Evolutionary conservation across 2,113 vertebrate species (phyloP).

Genomic region (Trichomycterus rosablanca): DNA sequence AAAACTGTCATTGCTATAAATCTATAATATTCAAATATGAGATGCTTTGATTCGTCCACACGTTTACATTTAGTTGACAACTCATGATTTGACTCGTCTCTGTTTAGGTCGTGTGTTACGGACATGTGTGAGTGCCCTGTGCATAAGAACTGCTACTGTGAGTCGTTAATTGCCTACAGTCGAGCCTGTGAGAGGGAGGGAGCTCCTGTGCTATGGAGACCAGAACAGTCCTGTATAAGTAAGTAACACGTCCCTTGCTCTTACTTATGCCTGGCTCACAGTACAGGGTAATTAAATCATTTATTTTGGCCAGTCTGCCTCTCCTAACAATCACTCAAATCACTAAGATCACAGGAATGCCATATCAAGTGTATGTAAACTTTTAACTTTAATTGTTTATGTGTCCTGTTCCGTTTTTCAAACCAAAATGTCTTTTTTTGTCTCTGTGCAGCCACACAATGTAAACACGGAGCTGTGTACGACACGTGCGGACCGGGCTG

Average conservation of each 20-base stretch:
- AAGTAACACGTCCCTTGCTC: conserved; percentile 47
- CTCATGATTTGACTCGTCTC: too few relatives aligned
- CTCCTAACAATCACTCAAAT: too few relatives aligned
- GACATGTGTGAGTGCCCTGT: conserved; percentile 97
- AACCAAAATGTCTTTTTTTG: background rate
- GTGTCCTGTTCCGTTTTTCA: background rate
- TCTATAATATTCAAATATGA: too few relatives aligned
- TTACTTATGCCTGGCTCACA: too few relatives aligned
- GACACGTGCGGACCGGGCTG: conserved; percentile 95
- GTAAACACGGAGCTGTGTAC: conserved; percentile 89
- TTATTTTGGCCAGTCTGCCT: too few relatives aligned
- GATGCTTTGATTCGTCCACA: too few relatives aligned
- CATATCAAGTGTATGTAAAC: too few relatives aligned
- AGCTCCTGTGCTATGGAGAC: conserved; percentile 77
- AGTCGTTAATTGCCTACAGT: conserved; percentile 90
- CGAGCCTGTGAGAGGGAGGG: conserved; percentile 92
- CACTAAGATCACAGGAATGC: too few relatives aligned
- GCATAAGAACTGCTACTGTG: conserved; percentile 97
- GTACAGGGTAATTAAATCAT: too few relatives aligned
- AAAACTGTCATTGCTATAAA: too few relatives aligned
- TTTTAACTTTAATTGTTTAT: too few relatives aligned
- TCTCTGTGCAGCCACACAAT: conserved; percentile 76
- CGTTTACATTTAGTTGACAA: too few relatives aligned
- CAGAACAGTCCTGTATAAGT: conserved; percentile 84
- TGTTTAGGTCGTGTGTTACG: conserved; percentile 94